A percentile compares a stretch with the other conserved stretches of the same genome.
These are phyloP conservation scores for Heteromyza rotundicornis DNA, from an alignment of 2,888 invertebrate species.

Conservation along the genomic window DNA sequence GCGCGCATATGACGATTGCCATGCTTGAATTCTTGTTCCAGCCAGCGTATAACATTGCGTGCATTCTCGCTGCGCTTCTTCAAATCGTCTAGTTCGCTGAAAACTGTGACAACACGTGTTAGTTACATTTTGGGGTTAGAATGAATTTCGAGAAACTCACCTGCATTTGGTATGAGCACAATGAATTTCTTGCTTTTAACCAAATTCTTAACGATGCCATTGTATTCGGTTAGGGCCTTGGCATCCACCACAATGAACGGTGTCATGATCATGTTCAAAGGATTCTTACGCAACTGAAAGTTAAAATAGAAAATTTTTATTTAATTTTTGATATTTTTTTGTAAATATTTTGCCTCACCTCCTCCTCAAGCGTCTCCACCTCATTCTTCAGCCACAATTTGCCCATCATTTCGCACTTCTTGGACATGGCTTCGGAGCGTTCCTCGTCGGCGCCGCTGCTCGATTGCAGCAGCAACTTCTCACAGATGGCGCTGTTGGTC, in stretches of 20 bases:
- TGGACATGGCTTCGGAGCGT: constrained; percentile 57
- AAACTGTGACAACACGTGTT: constrained; percentile 76
- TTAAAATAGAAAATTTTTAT: not conserved
- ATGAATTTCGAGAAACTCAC: constrained; percentile 65
- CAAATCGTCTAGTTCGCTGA: constrained; percentile 85
- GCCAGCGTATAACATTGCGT: constrained; percentile 91
- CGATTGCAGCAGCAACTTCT: constrained; percentile 55
- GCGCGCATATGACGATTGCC: constrained; percentile 88
- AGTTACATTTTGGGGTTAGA: not conserved
- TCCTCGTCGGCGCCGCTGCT: constrained; percentile 62
- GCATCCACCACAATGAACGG: constrained; percentile 90
- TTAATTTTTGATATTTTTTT: constrained; percentile 1
- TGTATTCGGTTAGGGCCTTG: constrained; percentile 77
- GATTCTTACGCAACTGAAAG: constrained; percentile 53
- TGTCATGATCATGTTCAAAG: constrained; percentile 67
- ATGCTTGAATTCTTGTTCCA: constrained; percentile 84
- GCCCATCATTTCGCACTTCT: constrained; percentile 72
- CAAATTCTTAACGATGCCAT: constrained; percentile 80
- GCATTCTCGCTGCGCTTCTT: constrained; percentile 85
- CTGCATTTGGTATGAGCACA: constrained; percentile 85
- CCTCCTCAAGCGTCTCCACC: constrained; percentile 82
- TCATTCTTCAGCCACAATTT: constrained; percentile 88
- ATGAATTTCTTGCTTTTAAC: constrained; percentile 84
- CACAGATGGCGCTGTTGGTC: constrained; percentile 53
- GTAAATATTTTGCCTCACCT: too few species aligned